Evolutionary conservation across 2,113 vertebrate species (phyloP).

Genomic region (Pangasianodon gigas): DNA sequence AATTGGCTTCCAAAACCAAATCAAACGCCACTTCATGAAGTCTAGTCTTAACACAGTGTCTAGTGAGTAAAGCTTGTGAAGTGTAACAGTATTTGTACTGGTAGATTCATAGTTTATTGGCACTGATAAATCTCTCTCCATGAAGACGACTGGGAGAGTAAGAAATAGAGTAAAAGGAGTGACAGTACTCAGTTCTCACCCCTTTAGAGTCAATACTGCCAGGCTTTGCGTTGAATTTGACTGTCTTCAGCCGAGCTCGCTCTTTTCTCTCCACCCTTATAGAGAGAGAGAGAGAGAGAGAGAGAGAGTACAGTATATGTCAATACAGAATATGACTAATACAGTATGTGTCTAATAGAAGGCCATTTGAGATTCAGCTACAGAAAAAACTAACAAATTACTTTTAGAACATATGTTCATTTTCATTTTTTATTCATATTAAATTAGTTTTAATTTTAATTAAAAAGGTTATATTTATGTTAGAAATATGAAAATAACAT

Average conservation of each 20-base stretch:
- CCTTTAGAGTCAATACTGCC: slow-evolving; percentile 92
- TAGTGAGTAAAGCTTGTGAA: not conserved
- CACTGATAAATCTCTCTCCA: slow-evolving; percentile 31
- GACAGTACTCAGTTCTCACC: slow-evolving; percentile 76
- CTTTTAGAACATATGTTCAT: not conserved
- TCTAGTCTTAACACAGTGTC: not conserved
- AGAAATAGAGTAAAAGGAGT: not conserved
- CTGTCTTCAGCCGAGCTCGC: slow-evolving; percentile 92
- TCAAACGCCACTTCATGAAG: not conserved
- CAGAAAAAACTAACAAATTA: not conserved
- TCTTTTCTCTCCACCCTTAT: slow-evolving; percentile 95
- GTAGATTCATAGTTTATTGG: not conserved
- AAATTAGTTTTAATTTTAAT: not conserved
- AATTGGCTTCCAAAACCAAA: not conserved
- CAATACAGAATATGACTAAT: not conserved
- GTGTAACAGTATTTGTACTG: not conserved
- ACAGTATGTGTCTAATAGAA: not conserved
- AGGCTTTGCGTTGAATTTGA: slow-evolving; percentile 94
- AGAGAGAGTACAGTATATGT: not conserved
- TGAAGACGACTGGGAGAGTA: not conserved
- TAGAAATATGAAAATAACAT: not conserved
- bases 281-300: slow-evolving; percentile 49
- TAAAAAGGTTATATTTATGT: not conserved
- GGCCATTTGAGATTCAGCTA: not conserved
- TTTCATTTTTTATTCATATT: not conserved